A percentile compares a stretch with the other conserved stretches of the same genome.
phyloP scores from a whole-genome alignment of 2,113 vertebrate species.

The Smithornis capensis region DNA sequence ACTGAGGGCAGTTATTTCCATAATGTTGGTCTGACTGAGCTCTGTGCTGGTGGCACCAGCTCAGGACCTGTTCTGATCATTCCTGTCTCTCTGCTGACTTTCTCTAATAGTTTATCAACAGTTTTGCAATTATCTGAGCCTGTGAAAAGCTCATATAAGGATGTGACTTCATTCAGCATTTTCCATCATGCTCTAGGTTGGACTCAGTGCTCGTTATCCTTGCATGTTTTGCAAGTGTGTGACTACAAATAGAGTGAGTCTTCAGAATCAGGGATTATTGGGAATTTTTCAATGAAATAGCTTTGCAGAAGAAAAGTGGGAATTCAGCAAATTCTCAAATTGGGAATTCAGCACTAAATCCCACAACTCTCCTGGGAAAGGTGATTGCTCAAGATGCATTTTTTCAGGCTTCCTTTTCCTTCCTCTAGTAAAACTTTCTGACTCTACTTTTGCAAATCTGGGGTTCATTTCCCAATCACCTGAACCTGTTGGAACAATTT shows the following conservation, averaged over 20 bases:
- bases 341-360: neutral
- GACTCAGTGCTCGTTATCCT: neutral
- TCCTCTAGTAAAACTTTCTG: neutral
- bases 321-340: neutral
- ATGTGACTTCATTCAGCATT: neutral
- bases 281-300: neutral
- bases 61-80: neutral
- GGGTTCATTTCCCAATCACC: neutral
- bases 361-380: neutral
- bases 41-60: neutral
- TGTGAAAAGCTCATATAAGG: neutral
- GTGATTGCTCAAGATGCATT: neutral
- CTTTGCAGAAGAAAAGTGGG: neutral
- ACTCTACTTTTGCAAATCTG: neutral
- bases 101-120: neutral
- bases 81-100: neutral
- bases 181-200: neutral
- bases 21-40: neutral
- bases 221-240: neutral
- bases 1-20: neutral
- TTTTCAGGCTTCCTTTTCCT: neutral
- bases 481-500: neutral
- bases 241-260: neutral
- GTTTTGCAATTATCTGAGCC: neutral
- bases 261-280: neutral